Conservation (phyloP, 1,140 invertebrate species). For the Aphaenogaster ashmeadi region DNA sequence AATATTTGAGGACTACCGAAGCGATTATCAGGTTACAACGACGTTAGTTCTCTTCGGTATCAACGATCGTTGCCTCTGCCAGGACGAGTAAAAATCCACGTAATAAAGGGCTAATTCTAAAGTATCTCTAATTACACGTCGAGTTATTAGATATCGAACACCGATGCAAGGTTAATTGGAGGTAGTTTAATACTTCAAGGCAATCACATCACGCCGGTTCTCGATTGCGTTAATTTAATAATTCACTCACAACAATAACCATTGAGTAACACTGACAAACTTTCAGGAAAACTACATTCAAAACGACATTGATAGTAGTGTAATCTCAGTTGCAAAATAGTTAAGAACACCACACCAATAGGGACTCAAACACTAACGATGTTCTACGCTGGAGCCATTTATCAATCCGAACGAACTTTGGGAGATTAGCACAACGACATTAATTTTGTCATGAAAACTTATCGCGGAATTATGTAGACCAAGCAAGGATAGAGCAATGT, state of each 20-base stretch:
- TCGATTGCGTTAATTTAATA: conserved; percentile 59
- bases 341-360: conserved; percentile 84
- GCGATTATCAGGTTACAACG: conserved; percentile 31
- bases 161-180: conserved; percentile 72
- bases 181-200: conserved; percentile 68
- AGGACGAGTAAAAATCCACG: conserved; percentile 61
- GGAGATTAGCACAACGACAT: conserved; percentile 68
- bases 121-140: conserved; percentile 68
- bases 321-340: conserved; percentile 74
- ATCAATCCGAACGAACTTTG: conserved; percentile 65
- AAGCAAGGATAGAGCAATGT: conserved; percentile 7
- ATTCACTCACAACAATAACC: conserved; percentile 80
- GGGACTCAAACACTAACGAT: conserved; percentile 81
- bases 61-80: conserved; percentile 14
- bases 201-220: conserved; percentile 65
- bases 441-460: conserved; percentile 25
- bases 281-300: conserved; percentile 82
- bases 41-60: background rate
- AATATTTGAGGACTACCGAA: conserved; percentile 50
- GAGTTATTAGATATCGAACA: conserved; percentile 73
- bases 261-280: conserved; percentile 80
- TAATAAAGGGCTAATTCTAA: conserved; percentile 70
- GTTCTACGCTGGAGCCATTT: conserved; percentile 78
- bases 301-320: conserved; percentile 82
- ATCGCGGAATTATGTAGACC: conserved; percentile 58